These are phyloP conservation scores for Rhinophrynus dorsalis DNA, from an alignment of 2,797 vertebrate genomes.

Conservation along the genomic window DNA sequence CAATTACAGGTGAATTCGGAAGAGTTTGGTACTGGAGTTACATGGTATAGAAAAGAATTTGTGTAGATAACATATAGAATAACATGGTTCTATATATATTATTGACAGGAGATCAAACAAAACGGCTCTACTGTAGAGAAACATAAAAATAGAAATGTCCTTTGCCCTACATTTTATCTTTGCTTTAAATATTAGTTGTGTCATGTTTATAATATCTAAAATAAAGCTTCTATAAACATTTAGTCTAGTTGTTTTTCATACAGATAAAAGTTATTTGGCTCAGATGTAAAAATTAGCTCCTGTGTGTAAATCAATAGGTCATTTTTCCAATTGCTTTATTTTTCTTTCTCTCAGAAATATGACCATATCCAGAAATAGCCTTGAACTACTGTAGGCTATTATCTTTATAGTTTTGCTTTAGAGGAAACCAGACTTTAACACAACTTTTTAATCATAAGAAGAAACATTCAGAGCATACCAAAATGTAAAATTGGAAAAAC, in stretches of 20 bases:
- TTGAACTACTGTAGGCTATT: not conserved
- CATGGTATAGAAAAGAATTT: too few species aligned
- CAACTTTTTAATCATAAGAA: constrained; percentile 11
- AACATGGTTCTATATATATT: too few species aligned
- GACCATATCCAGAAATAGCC: constrained; percentile 31
- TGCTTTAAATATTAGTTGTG: constrained; percentile 29
- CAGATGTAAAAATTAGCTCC: constrained; percentile 35
- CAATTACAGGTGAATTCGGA: too few species aligned
- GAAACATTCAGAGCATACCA: constrained; percentile 2
- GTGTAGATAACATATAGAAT: too few species aligned
- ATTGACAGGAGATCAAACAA: not conserved
- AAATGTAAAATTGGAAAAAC: constrained; percentile 6
- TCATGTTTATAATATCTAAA: constrained; percentile 46
- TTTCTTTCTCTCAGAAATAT: not conserved
- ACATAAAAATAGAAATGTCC: constrained; percentile 21
- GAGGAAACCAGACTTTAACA: constrained; percentile 13
- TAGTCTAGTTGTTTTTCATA: constrained; percentile 26
- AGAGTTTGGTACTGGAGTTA: too few species aligned
- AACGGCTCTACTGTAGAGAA: too few species aligned
- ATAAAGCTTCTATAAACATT: constrained; percentile 48
- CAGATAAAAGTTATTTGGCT: constrained; percentile 38
- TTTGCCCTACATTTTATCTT: constrained; percentile 49
- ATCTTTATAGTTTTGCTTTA: constrained; percentile 37
- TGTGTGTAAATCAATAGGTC: constrained; percentile 11
- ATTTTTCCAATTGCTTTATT: constrained; percentile 16